Percentiles rank a stretch among this genome's conserved stretches.
phyloP scores from a whole-genome alignment of 2,888 invertebrate species.

The Hecatera dysodea region DNA sequence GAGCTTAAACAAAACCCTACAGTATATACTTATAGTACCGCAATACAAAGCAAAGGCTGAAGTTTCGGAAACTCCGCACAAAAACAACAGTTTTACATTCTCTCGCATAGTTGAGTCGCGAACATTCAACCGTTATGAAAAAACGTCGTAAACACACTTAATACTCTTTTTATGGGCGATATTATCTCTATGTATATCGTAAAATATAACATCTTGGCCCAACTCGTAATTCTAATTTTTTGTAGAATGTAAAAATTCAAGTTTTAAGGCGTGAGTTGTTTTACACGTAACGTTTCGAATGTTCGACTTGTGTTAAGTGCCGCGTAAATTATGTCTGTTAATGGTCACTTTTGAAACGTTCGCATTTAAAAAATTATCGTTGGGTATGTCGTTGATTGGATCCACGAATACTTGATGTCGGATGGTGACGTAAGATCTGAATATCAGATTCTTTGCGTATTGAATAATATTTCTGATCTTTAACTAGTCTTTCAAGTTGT shows the following conservation, averaged over 20 bases:
- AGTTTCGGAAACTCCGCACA: constrained; percentile 45
- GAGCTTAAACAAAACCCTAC: constrained; percentile 6
- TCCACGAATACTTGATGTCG: constrained; percentile 3
- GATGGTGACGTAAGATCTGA: constrained; percentile 14
- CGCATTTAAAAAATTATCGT: not conserved
- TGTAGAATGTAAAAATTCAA: constrained; percentile 47
- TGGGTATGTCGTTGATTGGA: not conserved
- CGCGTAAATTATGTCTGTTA: constrained; percentile 34
- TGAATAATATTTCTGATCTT: not conserved
- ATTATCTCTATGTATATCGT: constrained; percentile 63
- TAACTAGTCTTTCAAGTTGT: not conserved
- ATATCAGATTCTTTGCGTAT: not conserved
- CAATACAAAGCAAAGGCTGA: constrained; percentile 25
- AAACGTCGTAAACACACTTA: constrained; percentile 60
- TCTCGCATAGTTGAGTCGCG: constrained; percentile 47
- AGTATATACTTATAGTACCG: not conserved
- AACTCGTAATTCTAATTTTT: constrained; percentile 62
- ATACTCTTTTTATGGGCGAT: constrained; percentile 65
- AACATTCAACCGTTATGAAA: constrained; percentile 59
- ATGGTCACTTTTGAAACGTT: constrained; percentile 9
- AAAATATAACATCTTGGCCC: constrained; percentile 54
- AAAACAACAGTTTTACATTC: constrained; percentile 53
- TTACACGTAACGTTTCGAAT: constrained; percentile 1
- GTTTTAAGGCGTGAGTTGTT: constrained; percentile 17
- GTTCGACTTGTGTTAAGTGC: constrained; percentile 12